phyloP scores from a whole-genome alignment of 2,113 vertebrate genomes.

The Rousettus leschenaultii region DNA sequence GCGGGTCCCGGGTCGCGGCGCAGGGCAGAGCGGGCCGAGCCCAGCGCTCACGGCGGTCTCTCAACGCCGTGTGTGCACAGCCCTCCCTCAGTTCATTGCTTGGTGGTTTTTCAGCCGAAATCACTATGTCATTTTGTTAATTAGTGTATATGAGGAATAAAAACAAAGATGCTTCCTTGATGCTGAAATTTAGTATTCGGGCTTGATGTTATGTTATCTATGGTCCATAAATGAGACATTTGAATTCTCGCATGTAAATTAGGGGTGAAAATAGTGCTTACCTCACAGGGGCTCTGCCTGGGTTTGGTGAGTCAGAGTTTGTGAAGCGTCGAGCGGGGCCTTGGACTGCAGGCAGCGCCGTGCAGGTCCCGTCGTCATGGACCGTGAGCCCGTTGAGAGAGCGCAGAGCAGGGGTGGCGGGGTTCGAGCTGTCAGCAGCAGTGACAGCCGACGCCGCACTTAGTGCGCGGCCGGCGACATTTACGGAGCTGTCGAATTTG shows the following conservation, averaged over 20 bases:
- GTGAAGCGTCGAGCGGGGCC: not conserved
- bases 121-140: not conserved
- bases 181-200: not conserved
- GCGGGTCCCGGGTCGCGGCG: not conserved
- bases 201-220: not conserved
- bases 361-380: too few relatives aligned
- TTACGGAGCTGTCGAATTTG: not conserved
- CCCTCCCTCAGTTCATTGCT: not conserved
- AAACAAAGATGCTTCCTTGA: not conserved
- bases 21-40: too few relatives aligned
- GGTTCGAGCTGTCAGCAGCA: too few relatives aligned
- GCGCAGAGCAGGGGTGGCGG: not conserved
- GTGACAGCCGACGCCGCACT: too few relatives aligned
- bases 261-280: not conserved
- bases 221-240: not conserved
- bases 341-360: not conserved
- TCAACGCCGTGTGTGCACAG: not conserved
- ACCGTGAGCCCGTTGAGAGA: not conserved
- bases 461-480: not conserved
- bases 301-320: accelerated
- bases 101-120: not conserved
- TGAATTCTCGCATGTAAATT: not conserved
- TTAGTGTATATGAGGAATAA: not conserved
- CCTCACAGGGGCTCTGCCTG: not conserved
- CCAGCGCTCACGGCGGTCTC: not conserved